Evolutionary conservation across 2,797 vertebrate species (phyloP).

Genomic region (Loris lydekkerianus): DNA sequence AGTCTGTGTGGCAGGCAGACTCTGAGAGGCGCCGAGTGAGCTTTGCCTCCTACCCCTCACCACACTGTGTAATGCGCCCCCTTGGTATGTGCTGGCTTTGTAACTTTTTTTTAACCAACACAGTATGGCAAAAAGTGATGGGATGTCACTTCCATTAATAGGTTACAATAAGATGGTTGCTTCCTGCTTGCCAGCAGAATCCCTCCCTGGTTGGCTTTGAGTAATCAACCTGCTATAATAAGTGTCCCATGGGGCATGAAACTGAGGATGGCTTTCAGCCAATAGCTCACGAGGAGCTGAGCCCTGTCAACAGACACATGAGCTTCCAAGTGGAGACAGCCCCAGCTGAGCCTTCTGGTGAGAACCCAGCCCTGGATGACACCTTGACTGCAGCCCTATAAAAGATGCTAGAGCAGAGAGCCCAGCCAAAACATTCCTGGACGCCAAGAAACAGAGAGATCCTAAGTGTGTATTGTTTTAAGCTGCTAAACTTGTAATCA

Average conservation of each 20-base stretch:
- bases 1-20: background rate
- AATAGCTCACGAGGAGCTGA: background rate
- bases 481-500: background rate
- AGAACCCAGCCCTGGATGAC: background rate
- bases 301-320: background rate
- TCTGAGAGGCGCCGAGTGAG: background rate
- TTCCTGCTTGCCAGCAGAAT: slow-evolving; percentile 45
- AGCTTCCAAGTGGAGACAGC: background rate
- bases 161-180: background rate
- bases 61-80: background rate
- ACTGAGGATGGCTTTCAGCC: background rate
- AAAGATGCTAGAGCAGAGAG: background rate
- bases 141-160: slow-evolving; percentile 42
- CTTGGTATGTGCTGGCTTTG: background rate
- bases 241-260: background rate
- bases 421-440: background rate
- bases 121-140: background rate
- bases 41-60: background rate
- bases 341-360: background rate
- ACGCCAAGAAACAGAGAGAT: background rate
- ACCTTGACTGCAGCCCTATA: background rate
- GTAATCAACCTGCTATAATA: background rate
- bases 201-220: background rate
- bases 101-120: background rate
- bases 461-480: background rate